Evolutionary conservation across 2,797 vertebrate genomes (phyloP), one percentile per base, ranked within the genome.

Genomic region (Enteromius trimaculatus): DNA sequence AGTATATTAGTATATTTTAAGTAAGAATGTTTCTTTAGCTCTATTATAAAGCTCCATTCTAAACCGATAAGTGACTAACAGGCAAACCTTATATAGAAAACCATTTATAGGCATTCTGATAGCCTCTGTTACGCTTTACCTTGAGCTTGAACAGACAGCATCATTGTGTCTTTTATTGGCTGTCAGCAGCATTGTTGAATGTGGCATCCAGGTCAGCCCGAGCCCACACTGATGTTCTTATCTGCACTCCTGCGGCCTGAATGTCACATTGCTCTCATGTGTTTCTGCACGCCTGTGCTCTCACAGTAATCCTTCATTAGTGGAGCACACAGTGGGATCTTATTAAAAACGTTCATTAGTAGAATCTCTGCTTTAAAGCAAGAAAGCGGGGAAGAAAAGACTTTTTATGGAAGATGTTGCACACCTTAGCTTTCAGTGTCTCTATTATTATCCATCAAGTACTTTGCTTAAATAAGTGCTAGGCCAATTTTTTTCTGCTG

Each of bases 161-260:
- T 81, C 77, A 71, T 83, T 44, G 64, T 81, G 34, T 77, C 34
- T 77, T n/a, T 81, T 79, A 81, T 60, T 85, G 39, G 37, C 78
- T 31, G 51, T 60, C 68, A 65, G 74, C 68, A 65, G 74, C 62
- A 39, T 81, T 26, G 21, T n/a, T 47, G 58, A 71, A 37, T 55
- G 21, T 71, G 55, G 77, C 78, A 68, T 79, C 70, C 71, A 49
- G 70, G 66, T 65, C 55, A 11, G 37, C 16, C 65, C 17, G 62
- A 58, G 49, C 66, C 42, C 66, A 77, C 44, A 14, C 65, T 23
- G 53, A 3, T 14, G 13, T 53, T 60, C 64, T 82, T 75, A 60
- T 85, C 47, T 80, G 47, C 17, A 62, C 53, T 60, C 37, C 42
- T 64, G 21, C 4, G 21, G n/a, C 51, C 53, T 75, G 47, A 31